Percentiles rank a stretch among this genome's conserved stretches.
Evolutionary conservation across 2,113 vertebrate genomes (phyloP).

Genomic region (Ancistrus triradiatus): DNA sequence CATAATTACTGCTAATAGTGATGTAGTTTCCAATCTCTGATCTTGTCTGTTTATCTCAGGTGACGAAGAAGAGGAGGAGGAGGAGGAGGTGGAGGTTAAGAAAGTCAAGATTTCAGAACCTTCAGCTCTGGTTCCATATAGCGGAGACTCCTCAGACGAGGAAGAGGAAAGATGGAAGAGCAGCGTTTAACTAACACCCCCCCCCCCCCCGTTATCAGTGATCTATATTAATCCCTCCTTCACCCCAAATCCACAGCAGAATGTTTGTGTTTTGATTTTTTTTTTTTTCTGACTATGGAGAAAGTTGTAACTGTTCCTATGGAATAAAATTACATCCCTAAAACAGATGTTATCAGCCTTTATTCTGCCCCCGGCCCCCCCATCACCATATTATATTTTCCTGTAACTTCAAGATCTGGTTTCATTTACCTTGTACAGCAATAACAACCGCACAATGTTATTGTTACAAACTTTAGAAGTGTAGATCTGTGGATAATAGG

Average conservation of each 20-base stretch:
- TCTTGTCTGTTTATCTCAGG: constrained; percentile 34
- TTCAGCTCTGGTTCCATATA: constrained; percentile 68
- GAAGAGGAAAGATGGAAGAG: constrained; percentile 56
- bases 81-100: constrained; percentile 62
- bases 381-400: too few relatives aligned
- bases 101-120: constrained; percentile 51
- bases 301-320: constrained; percentile 74
- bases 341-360: too few relatives aligned
- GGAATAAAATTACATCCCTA: constrained; percentile 66
- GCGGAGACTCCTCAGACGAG: constrained; percentile 72
- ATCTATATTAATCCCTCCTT: not conserved
- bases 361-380: too few relatives aligned
- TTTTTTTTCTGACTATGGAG: constrained; percentile 65
- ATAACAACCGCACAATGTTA: too few relatives aligned
- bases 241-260: constrained; percentile 42
- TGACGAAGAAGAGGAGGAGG: too few relatives aligned
- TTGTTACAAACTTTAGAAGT: too few relatives aligned
- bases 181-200: not conserved
- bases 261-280: constrained; percentile 57
- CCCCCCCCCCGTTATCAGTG: not conserved
- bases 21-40: not conserved
- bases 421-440: too few relatives aligned
- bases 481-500: too few relatives aligned
- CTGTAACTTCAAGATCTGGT: too few relatives aligned
- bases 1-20: not conserved